phyloP scores from a whole-genome alignment of 2,888 invertebrate species.

The Tetragonula carbonaria region DNA sequence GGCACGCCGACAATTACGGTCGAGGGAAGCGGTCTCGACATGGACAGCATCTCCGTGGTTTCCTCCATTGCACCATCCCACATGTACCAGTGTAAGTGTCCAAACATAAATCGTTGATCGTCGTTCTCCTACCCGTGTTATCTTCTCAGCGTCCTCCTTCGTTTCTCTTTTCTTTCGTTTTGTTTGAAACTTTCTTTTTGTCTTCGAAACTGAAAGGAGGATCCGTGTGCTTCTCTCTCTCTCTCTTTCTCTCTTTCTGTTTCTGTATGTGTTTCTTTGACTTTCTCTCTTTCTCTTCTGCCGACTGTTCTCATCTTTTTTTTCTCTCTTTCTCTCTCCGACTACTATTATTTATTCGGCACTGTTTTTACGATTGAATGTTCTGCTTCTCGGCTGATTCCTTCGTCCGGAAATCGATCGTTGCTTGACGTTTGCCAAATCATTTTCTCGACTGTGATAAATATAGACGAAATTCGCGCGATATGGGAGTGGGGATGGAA shows the following conservation, averaged over 20 bases:
- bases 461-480: background rate
- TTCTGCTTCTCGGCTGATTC: constrained; percentile 38
- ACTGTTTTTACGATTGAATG: constrained; percentile 28
- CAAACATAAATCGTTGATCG: constrained; percentile 71
- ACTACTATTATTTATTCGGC: constrained; percentile 10
- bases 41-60: constrained; percentile 89
- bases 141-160: constrained; percentile 45
- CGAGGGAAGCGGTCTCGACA: constrained; percentile 88
- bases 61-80: constrained; percentile 88
- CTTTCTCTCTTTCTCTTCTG: background rate
- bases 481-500: background rate
- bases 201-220: too few species aligned
- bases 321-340: background rate
- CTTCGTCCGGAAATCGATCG: background rate
- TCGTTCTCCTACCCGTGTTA: constrained; percentile 54
- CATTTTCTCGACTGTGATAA: background rate
- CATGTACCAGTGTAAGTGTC: constrained; percentile 90
- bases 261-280: constrained; percentile 19
- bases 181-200: too few species aligned
- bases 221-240: too few species aligned
- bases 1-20: constrained; percentile 84
- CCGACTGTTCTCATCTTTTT: constrained; percentile 3
- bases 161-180: constrained; percentile 13
- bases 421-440: background rate
- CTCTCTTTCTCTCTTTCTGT: constrained; percentile 14